phyloP scores from a whole-genome alignment of 1,140 invertebrate genomes.

The Drosophila kikkawai region DNA sequence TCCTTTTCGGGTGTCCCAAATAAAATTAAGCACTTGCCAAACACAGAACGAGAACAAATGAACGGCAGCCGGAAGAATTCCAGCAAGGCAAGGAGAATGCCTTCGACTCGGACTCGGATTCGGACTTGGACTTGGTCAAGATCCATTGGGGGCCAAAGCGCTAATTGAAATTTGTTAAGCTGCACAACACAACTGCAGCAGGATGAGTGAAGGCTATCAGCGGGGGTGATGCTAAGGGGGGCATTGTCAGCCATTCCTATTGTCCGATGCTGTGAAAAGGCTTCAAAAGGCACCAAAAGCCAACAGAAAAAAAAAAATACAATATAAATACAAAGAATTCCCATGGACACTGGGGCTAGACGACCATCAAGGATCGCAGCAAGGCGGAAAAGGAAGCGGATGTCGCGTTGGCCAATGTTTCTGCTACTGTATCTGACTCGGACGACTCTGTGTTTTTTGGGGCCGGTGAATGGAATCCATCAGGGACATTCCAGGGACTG shows the following conservation, averaged over 20 bases:
- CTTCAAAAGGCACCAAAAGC: constrained; percentile 61
- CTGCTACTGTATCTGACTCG: constrained; percentile 25
- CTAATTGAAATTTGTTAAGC: constrained; percentile 81
- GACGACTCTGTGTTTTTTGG: constrained; percentile 13
- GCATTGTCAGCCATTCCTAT: constrained; percentile 73
- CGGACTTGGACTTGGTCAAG: constrained; percentile 39
- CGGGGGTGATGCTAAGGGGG: neutral
- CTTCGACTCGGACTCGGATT: constrained; percentile 16
- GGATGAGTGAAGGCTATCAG: neutral
- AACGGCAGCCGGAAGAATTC: neutral
- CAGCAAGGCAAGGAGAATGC: constrained; percentile 12
- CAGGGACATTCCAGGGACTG: constrained; percentile 29
- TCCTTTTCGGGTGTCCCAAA: constrained; percentile 23
- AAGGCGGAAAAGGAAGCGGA: constrained; percentile 74
- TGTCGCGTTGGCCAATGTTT: constrained; percentile 78
- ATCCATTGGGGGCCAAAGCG: constrained; percentile 31
- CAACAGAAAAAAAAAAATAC: constrained; percentile 3
- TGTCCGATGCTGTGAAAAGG: constrained; percentile 76
- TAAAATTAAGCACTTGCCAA: constrained; percentile 58
- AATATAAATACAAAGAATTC: constrained; percentile 54
- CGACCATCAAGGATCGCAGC: constrained; percentile 41
- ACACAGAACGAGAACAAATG: neutral
- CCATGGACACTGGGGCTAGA: constrained; percentile 27
- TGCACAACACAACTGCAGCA: constrained; percentile 7
- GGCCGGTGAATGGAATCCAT: constrained; percentile 51